These are phyloP conservation scores for Agonopterix heracliana DNA, from an alignment of 2,888 invertebrate genomes.

Conservation along the genomic window DNA sequence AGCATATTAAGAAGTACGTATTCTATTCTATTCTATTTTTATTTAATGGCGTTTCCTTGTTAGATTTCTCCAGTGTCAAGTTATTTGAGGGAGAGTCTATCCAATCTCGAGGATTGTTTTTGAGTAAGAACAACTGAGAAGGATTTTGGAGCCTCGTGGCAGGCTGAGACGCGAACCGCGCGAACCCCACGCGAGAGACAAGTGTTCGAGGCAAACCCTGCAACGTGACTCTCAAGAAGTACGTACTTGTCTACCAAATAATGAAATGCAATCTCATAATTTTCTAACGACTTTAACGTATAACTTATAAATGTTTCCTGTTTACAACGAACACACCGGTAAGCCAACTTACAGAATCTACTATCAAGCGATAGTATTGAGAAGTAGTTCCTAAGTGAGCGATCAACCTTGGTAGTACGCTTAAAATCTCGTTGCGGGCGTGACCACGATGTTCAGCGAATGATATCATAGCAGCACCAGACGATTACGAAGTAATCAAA, in stretches of 20 bases:
- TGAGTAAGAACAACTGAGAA: too few species aligned
- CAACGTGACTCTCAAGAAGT: too few species aligned
- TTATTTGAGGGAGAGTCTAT: too few species aligned
- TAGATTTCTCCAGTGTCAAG: too few species aligned
- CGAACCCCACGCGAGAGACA: too few species aligned
- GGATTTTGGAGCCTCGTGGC: too few species aligned
- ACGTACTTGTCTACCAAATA: background rate
- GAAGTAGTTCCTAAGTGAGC: constrained; percentile 25
- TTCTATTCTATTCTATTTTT: too few species aligned
- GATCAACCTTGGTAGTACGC: constrained; percentile 42
- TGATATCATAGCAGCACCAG: constrained; percentile 61
- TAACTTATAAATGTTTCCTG: background rate
- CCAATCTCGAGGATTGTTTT: too few species aligned
- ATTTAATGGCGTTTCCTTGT: too few species aligned
- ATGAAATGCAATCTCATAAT: background rate
- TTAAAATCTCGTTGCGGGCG: constrained; percentile 47
- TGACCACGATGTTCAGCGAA: constrained; percentile 58
- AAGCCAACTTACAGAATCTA: background rate
- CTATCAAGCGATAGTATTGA: constrained; percentile 9
- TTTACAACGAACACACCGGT: background rate
- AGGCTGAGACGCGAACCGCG: too few species aligned
- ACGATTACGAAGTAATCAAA: constrained; percentile 65
- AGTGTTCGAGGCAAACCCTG: too few species aligned
- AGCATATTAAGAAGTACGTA: too few species aligned
- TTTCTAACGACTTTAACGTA: background rate